Conservation (phyloP, 2,113 vertebrate genomes). For the Tonatia bakeri region DNA sequence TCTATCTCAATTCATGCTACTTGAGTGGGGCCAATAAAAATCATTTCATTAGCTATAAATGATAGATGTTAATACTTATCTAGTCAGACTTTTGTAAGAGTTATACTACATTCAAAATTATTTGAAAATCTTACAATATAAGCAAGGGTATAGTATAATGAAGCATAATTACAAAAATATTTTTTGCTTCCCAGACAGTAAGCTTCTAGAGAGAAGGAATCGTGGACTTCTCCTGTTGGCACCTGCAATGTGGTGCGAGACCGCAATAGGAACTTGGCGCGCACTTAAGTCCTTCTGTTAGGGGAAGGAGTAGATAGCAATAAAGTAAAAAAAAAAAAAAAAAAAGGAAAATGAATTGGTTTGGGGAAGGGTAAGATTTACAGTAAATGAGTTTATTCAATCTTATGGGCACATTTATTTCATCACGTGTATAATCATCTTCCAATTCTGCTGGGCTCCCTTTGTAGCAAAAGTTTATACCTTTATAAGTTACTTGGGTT, state of each 20-base stretch:
- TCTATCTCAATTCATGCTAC: not conserved
- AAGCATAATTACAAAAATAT: not conserved
- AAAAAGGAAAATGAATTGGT: not conserved
- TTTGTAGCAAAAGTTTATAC: not conserved
- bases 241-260: not conserved
- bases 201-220: not conserved
- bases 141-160: not conserved
- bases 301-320: not conserved
- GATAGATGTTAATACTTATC: not conserved
- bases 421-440: not conserved
- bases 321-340: not conserved
- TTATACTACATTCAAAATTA: not conserved
- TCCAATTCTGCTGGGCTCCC: not conserved
- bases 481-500: constrained; percentile 12
- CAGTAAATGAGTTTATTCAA: constrained; percentile 16
- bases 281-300: not conserved
- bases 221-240: not conserved
- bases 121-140: constrained; percentile 6
- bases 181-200: not conserved
- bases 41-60: not conserved
- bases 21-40: not conserved
- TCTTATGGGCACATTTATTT: not conserved
- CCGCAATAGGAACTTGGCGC: not conserved
- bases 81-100: not conserved
- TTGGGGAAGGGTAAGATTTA: not conserved